phyloP scores from a whole-genome alignment of 2,113 vertebrate species.

The Prinia subflava region DNA sequence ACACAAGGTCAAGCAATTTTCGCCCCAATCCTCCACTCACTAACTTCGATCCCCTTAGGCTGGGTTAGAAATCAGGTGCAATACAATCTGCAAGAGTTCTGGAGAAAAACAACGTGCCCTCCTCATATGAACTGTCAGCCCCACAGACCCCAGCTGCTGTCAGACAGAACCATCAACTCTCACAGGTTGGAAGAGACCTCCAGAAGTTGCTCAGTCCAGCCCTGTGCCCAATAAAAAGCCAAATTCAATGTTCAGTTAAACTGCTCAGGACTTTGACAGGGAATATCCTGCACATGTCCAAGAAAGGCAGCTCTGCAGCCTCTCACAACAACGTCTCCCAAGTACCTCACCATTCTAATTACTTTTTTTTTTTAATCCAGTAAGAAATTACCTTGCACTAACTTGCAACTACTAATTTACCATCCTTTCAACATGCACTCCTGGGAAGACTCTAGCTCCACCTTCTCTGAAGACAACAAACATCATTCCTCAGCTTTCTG shows the following conservation, averaged over 20 bases:
- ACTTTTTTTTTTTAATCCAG: neutral
- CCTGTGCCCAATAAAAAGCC: neutral
- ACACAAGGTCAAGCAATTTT: neutral
- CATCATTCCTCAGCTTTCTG: neutral
- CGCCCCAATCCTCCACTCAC: neutral
- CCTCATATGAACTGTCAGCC: rapidly evolving
- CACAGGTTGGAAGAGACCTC: neutral
- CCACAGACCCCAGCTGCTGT: neutral
- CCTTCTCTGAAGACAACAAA: neutral
- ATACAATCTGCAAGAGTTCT: neutral
- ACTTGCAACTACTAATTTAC: conserved; percentile 15
- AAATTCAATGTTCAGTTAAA: neutral
- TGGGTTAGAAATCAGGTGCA: neutral
- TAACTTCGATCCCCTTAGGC: neutral
- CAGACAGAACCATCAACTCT: neutral
- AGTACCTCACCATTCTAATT: neutral
- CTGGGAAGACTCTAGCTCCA: neutral
- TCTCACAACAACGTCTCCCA: neutral
- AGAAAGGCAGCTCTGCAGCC: neutral
- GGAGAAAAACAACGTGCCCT: neutral
- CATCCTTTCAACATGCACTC: neutral
- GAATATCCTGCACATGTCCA: neutral
- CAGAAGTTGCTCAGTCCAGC: neutral
- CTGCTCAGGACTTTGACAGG: neutral
- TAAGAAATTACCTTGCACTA: conserved; percentile 7